Percentiles rank a stretch among this genome's conserved stretches.
Conservation (phyloP, 2,113 vertebrate species). For the Bambusicola thoracicus region DNA sequence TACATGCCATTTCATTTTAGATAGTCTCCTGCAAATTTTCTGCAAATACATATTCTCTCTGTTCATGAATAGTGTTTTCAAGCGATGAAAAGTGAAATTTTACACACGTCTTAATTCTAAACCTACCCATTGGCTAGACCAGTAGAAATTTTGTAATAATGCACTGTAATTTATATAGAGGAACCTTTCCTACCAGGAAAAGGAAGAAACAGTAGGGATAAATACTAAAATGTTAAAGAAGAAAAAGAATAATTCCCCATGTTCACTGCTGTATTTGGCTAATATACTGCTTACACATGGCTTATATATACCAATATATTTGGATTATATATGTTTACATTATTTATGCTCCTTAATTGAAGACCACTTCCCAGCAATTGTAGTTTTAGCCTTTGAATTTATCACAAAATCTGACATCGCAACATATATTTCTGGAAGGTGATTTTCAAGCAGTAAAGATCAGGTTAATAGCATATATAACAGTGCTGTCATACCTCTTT, state of each 20-base stretch:
- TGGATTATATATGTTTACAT: neutral
- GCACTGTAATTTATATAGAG: neutral
- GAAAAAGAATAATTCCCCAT: neutral
- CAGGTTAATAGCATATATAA: neutral
- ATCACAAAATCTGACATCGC: neutral
- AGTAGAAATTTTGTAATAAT: neutral
- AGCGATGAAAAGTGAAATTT: neutral
- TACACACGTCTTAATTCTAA: neutral
- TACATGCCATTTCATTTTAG: neutral
- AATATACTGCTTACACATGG: neutral
- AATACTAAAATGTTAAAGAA: neutral
- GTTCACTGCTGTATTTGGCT: neutral
- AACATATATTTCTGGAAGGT: neutral
- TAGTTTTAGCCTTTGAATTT: neutral
- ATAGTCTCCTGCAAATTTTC: neutral
- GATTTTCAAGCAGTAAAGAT: neutral
- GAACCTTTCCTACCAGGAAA: neutral
- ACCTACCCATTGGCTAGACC: neutral
- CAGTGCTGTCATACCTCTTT: neutral
- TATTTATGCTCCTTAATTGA: neutral
- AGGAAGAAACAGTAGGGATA: neutral
- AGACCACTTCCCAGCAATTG: neutral
- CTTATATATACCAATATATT: neutral
- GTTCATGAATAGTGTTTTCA: neutral
- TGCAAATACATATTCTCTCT: neutral